Percentiles rank a stretch among this genome's conserved stretches.
Evolutionary conservation across 2,797 vertebrate species (phyloP).

Genomic region (Sebastes cheni): DNA sequence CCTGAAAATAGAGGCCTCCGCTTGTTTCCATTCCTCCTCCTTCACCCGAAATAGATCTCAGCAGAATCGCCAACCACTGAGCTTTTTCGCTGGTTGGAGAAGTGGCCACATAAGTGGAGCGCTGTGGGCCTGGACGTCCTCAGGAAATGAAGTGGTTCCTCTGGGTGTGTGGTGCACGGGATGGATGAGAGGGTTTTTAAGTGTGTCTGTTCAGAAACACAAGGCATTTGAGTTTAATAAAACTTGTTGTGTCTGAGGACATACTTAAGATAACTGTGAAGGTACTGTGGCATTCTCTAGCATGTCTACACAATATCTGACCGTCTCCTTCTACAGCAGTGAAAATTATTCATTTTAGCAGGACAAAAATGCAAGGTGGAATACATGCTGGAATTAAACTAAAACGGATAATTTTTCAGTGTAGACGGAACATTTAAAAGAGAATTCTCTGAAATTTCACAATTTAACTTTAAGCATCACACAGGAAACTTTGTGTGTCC

Average conservation of each 20-base stretch:
- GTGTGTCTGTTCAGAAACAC: conserved; percentile 15
- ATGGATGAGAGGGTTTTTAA: conserved; percentile 23
- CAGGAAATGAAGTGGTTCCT: conserved; percentile 65
- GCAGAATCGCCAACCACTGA: conserved; percentile 43
- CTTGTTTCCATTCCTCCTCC: conserved; percentile 58
- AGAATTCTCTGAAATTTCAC: not conserved
- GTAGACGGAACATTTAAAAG: not conserved
- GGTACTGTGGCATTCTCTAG: not conserved
- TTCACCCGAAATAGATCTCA: conserved; percentile 59
- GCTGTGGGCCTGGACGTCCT: conserved; percentile 56
- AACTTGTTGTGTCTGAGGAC: not conserved
- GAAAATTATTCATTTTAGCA: not conserved
- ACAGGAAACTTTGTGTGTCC: conserved; percentile 12
- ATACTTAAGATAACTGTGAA: not conserved
- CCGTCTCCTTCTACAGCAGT: not conserved
- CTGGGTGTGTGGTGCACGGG: conserved; percentile 52
- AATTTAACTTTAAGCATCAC: not conserved
- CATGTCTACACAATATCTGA: not conserved
- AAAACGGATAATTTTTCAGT: not conserved
- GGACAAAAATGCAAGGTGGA: not conserved
- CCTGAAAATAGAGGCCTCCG: conserved; percentile 62
- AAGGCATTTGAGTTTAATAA: not conserved
- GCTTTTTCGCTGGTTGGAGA: conserved; percentile 40
- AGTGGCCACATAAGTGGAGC: conserved; percentile 57
- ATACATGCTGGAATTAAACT: not conserved